Percentiles rank a stretch among this genome's conserved stretches.
Conservation (phyloP, 2,888 invertebrate genomes). For the Melanotus villosus region DNA sequence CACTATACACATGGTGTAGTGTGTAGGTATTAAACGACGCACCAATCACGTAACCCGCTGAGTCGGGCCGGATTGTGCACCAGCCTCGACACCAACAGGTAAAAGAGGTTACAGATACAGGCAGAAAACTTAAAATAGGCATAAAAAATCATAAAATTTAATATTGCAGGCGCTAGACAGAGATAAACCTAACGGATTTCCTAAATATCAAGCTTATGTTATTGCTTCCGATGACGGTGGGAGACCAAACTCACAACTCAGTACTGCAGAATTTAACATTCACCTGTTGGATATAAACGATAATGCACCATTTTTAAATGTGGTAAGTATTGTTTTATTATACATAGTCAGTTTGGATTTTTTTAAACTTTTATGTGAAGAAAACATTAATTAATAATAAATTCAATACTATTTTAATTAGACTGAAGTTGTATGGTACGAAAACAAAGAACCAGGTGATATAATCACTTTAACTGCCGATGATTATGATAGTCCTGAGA, state of each 20-base stretch:
- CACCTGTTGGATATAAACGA: conserved; percentile 90
- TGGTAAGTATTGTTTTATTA: conserved; percentile 76
- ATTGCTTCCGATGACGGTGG: conserved; percentile 85
- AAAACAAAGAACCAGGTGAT: conserved; percentile 80
- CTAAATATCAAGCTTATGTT: conserved; percentile 82
- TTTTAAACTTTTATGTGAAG: no score
- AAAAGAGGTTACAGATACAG: no score
- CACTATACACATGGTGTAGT: no score
- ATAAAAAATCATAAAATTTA: conserved; percentile 44
- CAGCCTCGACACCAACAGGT: no score
- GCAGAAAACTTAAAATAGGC: no score
- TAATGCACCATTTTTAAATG: conserved; percentile 90
- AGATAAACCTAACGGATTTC: conserved; percentile 89
- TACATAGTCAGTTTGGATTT: no score
- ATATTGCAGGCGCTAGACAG: conserved; percentile 81
- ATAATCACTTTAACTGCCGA: conserved; percentile 79
- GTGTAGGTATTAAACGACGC: no score
- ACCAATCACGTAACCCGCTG: no score
- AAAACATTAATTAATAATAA: no score
- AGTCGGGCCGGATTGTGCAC: no score
- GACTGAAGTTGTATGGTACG: conserved; percentile 87
- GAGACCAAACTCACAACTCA: conserved; percentile 75
- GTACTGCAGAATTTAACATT: conserved; percentile 78
- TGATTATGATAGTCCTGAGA: conserved; percentile 85
- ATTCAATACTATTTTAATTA: conserved; percentile 60